Base-by-base conservation (phyloP, 2,113 vertebrate species). In the Uropsilus gracilis region DNA sequence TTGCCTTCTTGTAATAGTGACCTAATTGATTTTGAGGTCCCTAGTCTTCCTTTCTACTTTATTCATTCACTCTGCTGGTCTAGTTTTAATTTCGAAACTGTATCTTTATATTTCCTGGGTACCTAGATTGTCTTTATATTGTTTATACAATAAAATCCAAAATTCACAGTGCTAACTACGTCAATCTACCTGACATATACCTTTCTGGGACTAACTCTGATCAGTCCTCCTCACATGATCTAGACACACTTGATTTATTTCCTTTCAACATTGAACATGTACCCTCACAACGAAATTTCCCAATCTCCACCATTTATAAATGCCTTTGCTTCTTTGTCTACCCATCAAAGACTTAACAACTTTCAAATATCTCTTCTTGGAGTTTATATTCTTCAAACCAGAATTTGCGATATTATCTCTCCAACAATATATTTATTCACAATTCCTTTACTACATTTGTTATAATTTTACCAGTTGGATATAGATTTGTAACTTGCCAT, bases 391-490 rank as follows among this genome's bases (percentile, higher is more conserved):
- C 34, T 93, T 39, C 34, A 72, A 34, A 17, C 4, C 71, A 84
- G 30, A 86, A 93, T 83, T n/a, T 82, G 20, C 81, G 53, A 61
- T 20, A 8, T 32, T 63, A 2, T 71, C 42, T 81, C 2, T 37
- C 48, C 28, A 48, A 81, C 4, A 24, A 63, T 34, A 42, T 0
- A 26, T 44, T 77, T 77, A 32, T 55, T 93, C 61, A 77, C 12
- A n/a, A 32, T 76, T 85, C 17, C 8, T 92, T 75, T 17, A 48
- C 0, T 48, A 16, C 4, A 76, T 14, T 82, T 83, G 37, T 78
- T 78, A 86, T 22, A 77, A 89, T 88, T 86, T 28, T 61, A 88
- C 69, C 78, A 34, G 39, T 13, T 80, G 8, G 39, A 94, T 76
- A 68, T 34, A 63, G 75, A 37, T 83, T 32, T 89, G 32, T 42